Evolutionary conservation across 2,797 vertebrate genomes (phyloP), one percentile per base, ranked within the genome.

Genomic region (Phoebastria nigripes): DNA sequence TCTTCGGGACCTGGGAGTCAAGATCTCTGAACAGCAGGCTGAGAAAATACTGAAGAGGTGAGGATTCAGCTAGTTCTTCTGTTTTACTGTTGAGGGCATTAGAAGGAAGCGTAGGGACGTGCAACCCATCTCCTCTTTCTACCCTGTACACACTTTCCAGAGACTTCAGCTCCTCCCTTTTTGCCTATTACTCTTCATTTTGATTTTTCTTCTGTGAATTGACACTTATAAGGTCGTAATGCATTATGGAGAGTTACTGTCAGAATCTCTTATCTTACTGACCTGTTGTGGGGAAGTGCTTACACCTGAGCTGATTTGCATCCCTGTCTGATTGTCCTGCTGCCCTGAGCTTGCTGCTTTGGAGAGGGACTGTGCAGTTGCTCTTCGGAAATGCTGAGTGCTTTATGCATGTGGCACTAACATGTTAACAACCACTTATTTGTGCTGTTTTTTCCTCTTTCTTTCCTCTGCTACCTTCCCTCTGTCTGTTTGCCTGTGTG

Each of bases 21-120:
- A 98, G 96, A 99, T 99, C 96, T 99, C 99, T 2, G 99, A 99
- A 79, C 99, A 99, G 83, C 99, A 99, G 97, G 99, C 99, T 1
- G 99, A 99, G 88, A 99, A 99, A 92, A 99, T 99, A 81, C 98
- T 99, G 46, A 99, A 98, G 96, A 99, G 99, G 99, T 99, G 70
- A 97, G 98, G 76, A 37, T 73, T 54, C 14, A 25, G 6, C 47
- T 89, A 31, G 1, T 16, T 25, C 28, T 61, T 66, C 31, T 22
- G 12, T 52, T 73, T 31, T 37, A 26, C n/a, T 39, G 16, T 61
- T 21, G 9, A 91, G 41, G 33, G 37, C 25, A 2, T 31, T 87
- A 65, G n/a, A 81, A 80, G 52, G 41, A 80, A 41, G 12, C 14
- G 9, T 12, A 87, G 63, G 65, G 41, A 52, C 3, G 1, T 28